Conservation (phyloP, 35 echinoderm and acorn worm genomes). For the Chiridota heheva region DNA sequence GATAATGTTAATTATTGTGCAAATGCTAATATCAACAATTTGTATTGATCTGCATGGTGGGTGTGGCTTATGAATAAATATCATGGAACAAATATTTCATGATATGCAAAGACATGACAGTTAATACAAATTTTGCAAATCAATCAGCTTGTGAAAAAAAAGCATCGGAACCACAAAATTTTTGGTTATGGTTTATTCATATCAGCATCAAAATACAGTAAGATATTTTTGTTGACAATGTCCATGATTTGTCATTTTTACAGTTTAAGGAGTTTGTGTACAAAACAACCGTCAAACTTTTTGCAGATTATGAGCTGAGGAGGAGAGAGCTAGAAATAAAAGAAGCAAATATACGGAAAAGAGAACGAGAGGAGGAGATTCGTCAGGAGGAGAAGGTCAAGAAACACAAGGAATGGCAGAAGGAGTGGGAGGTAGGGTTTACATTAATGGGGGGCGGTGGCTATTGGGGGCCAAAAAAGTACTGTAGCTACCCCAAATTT, state of each 20-base stretch:
- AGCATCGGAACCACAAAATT: too few relatives aligned
- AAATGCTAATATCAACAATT: too few relatives aligned
- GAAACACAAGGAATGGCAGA: conserved; percentile 92
- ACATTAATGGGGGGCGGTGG: neutral
- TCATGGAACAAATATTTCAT: too few relatives aligned
- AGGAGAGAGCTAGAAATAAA: conserved; percentile 74
- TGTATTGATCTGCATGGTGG: too few relatives aligned
- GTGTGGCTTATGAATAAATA: too few relatives aligned
- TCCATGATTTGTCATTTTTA: too few relatives aligned
- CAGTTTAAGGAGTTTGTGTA: conserved; percentile 85
- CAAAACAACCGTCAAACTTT: conserved; percentile 88
- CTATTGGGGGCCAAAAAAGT: neutral
- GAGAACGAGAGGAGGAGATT: conserved; percentile 93
- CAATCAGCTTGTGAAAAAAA: too few relatives aligned
- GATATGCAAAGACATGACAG: too few relatives aligned
- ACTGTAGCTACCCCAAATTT: neutral
- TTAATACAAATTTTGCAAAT: too few relatives aligned
- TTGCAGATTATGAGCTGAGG: conserved; percentile 93
- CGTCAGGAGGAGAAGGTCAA: conserved; percentile 87
- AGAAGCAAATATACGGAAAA: conserved; percentile 80
- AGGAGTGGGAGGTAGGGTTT: conserved; percentile 92
- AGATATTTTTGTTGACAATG: neutral
- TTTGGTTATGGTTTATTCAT: too few relatives aligned
- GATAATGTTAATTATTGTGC: too few relatives aligned
- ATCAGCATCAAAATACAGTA: neutral